These are phyloP conservation scores for Tenthredo distinguenda DNA, from an alignment of 2,888 invertebrate species.

Conservation along the genomic window DNA sequence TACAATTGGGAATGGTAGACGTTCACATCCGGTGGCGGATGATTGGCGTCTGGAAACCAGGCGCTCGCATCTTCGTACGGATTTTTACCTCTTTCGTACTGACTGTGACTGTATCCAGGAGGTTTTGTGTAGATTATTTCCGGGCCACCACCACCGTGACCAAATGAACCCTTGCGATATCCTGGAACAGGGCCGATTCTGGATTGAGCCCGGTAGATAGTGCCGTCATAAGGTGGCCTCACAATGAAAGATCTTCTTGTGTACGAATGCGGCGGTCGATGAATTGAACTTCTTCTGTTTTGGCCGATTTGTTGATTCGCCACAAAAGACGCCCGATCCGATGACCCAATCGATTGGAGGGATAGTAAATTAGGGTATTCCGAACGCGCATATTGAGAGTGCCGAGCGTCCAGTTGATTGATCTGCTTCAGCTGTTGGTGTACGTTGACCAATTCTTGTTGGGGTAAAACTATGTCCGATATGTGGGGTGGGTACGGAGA, in stretches of 20 bases:
- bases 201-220: slow-evolving; percentile 8
- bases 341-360: background rate
- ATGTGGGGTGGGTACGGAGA: slow-evolving; percentile 11
- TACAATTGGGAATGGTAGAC: slow-evolving; percentile 72
- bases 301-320: background rate
- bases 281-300: background rate
- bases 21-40: slow-evolving; percentile 63
- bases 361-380: background rate
- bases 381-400: background rate
- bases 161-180: background rate
- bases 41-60: slow-evolving; percentile 66
- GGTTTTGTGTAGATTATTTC: slow-evolving; percentile 73
- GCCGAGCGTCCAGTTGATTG: background rate
- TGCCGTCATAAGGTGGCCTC: background rate
- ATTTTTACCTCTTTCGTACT: background rate
- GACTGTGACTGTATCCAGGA: slow-evolving; percentile 60
- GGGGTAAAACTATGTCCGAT: slow-evolving; percentile 50
- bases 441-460: slow-evolving; percentile 5
- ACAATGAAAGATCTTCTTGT: background rate
- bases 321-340: background rate
- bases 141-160: slow-evolving; percentile 53
- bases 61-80: slow-evolving; percentile 67
- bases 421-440: background rate
- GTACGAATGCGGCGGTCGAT: background rate
- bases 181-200: slow-evolving; percentile 42